Percentiles rank a stretch among this genome's conserved stretches.
Evolutionary conservation across 2,888 invertebrate genomes (phyloP).

Genomic region (Eupithecia centaureata): DNA sequence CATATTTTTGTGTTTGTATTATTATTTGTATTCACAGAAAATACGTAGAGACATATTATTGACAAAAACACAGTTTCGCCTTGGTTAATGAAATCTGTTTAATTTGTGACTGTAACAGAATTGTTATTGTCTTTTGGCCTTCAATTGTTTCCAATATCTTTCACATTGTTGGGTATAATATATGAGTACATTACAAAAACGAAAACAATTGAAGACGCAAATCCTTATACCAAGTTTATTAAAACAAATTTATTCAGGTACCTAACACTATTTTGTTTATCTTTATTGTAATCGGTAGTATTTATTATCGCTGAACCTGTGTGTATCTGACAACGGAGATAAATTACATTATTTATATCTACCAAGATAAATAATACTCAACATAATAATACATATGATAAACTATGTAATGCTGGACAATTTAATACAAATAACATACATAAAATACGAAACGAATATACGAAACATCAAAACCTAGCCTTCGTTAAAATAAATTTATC

Average conservation of each 20-base stretch:
- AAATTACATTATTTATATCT: neutral
- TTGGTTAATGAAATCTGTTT: neutral
- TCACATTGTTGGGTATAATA: neutral
- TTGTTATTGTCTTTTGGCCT: neutral
- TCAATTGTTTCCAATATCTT: neutral
- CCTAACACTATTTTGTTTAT: neutral
- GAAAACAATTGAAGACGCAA: conserved; percentile 3
- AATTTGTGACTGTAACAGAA: neutral
- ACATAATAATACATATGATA: too few species aligned
- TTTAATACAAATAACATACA: too few species aligned
- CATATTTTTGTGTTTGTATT: conserved; percentile 7
- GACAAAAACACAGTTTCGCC: neutral
- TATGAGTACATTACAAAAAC: neutral
- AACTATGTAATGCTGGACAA: too few species aligned
- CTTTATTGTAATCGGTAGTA: too few species aligned
- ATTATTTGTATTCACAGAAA: neutral
- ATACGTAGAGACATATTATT: neutral
- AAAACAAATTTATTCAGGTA: neutral
- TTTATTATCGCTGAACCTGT: neutral
- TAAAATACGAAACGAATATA: too few species aligned
- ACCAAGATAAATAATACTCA: neutral
- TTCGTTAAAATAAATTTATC: neutral
- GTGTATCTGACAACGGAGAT: neutral
- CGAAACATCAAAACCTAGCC: neutral
- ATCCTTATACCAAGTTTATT: neutral